Evolutionary conservation across 2,113 vertebrate genomes (phyloP).

Genomic region (Gila orcuttii): DNA sequence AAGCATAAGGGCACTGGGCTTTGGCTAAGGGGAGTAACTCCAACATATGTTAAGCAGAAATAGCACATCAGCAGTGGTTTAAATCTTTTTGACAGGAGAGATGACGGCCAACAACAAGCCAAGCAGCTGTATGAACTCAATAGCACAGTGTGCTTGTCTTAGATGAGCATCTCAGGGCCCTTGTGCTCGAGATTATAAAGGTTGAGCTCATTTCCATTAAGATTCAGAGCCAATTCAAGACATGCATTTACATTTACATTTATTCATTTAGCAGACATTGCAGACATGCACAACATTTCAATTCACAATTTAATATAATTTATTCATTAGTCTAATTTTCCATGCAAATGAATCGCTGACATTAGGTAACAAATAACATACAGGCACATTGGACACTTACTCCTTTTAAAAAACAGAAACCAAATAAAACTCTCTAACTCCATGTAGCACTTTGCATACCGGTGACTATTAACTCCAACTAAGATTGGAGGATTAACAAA

Average conservation of each 20-base stretch:
- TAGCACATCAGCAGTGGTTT: conserved; percentile 33
- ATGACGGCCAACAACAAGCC: conserved; percentile 10
- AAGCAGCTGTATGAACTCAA: conserved; percentile 3
- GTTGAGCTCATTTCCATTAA: neutral
- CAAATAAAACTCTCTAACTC: neutral
- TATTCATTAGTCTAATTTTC: too few species aligned
- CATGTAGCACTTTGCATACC: neutral
- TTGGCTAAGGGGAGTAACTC: conserved; percentile 26
- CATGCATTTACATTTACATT: neutral
- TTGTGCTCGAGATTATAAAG: neutral
- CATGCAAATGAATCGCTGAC: too few species aligned
- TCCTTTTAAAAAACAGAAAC: neutral
- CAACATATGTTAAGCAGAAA: conserved; percentile 43
- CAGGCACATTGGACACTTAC: neutral
- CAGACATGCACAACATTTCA: neutral
- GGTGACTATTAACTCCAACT: neutral
- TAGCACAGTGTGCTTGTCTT: conserved; percentile 1
- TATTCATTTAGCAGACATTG: too few species aligned
- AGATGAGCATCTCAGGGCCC: conserved; percentile 22
- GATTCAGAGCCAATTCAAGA: neutral
- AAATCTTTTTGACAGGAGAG: neutral
- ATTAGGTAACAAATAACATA: neutral
- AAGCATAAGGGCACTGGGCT: conserved; percentile 17
- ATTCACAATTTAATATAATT: neutral
- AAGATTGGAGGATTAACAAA: neutral